Conservation (phyloP, 2,113 vertebrate species). For the Fulica atra region DNA sequence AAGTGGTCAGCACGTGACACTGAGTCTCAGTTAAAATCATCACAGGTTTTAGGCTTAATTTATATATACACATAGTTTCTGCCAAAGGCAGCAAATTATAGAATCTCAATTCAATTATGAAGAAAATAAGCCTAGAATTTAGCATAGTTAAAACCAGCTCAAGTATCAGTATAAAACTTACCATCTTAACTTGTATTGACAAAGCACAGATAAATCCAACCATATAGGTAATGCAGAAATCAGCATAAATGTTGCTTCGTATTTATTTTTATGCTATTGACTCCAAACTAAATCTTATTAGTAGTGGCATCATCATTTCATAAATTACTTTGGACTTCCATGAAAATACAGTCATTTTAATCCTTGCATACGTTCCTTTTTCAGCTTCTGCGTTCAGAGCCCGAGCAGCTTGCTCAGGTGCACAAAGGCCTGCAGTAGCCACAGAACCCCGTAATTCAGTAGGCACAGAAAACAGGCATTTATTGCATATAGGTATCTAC, state of each 20-base stretch:
- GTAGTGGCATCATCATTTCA: not conserved
- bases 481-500: not conserved
- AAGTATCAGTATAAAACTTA: not conserved
- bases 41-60: not conserved
- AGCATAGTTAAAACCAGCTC: not conserved
- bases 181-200: not conserved
- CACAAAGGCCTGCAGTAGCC: not conserved
- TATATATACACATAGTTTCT: not conserved
- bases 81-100: not conserved
- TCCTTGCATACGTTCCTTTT: not conserved
- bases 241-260: not conserved
- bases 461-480: conserved; percentile 12
- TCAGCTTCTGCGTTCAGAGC: not conserved
- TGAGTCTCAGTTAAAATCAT: not conserved
- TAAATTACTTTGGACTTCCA: not conserved
- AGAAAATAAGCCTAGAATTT: not conserved
- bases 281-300: not conserved
- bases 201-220: not conserved
- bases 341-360: not conserved
- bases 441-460: not conserved
- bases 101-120: not conserved
- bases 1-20: not conserved
- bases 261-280: not conserved
- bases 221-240: not conserved
- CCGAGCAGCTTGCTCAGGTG: not conserved